Conservation (phyloP, 2,797 vertebrate species). For the Limnodromus scolopaceus region DNA sequence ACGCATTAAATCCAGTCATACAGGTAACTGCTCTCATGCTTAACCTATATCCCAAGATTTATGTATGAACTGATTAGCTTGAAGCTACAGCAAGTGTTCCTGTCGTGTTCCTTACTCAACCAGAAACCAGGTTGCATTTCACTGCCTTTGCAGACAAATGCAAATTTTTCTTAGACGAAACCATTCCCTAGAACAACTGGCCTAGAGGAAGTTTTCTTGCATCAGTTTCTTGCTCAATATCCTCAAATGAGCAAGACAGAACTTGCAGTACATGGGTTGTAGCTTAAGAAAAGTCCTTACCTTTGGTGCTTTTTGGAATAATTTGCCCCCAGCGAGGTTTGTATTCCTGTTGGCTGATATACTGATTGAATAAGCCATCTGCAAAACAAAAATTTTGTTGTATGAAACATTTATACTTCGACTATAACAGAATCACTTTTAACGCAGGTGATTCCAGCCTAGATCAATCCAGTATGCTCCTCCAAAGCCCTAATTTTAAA, state of each 20-base stretch:
- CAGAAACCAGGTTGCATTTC: background rate
- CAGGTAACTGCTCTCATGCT: background rate
- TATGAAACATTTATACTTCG: background rate
- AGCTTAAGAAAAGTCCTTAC: slow-evolving; percentile 72
- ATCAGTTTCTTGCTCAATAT: background rate
- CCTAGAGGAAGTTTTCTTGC: background rate
- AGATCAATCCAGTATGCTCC: background rate
- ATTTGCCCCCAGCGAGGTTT: slow-evolving; percentile 99
- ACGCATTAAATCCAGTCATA: background rate
- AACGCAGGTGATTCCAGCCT: background rate
- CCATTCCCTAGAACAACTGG: background rate
- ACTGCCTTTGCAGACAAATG: background rate
- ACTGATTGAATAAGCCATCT: slow-evolving; percentile 99
- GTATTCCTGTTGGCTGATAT: slow-evolving; percentile 99
- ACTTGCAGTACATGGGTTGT: background rate
- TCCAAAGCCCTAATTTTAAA: background rate
- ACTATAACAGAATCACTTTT: background rate
- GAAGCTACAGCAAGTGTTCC: background rate
- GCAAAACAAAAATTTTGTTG: slow-evolving; percentile 23
- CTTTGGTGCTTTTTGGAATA: slow-evolving; percentile 98
- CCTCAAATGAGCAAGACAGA: background rate
- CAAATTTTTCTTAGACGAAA: background rate
- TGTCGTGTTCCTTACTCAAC: background rate
- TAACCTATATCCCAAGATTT: background rate
- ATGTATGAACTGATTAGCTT: background rate